Conservation (phyloP, 2,113 vertebrate genomes). For the Boulengeromyrus knoepffleri region DNA sequence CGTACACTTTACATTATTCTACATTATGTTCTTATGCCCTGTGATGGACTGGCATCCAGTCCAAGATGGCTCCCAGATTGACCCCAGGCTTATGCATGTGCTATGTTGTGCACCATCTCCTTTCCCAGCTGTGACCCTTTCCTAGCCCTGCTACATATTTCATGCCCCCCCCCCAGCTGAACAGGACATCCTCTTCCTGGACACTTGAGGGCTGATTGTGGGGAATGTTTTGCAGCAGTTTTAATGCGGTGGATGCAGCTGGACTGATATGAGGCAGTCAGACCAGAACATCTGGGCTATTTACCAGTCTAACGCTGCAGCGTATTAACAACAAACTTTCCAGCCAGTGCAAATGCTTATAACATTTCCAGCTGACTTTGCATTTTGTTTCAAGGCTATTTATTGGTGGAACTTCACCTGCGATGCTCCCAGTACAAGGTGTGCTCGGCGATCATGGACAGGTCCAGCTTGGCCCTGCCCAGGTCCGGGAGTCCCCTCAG, state of each 20-base stretch:
- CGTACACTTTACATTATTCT: not conserved
- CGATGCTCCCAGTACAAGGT: slow-evolving; percentile 72
- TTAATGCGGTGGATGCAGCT: not conserved
- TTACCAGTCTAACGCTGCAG: not conserved
- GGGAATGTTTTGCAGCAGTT: not conserved
- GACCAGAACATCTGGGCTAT: not conserved
- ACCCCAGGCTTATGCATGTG: not conserved
- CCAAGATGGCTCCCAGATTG: not conserved
- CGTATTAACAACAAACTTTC: not conserved
- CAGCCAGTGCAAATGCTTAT: not conserved
- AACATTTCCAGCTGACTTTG: not conserved
- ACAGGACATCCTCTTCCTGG: not conserved
- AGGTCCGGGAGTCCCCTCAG: slow-evolving; percentile 70
- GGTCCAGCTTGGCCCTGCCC: slow-evolving; percentile 50
- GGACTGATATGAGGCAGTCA: not conserved
- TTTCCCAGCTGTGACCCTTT: not conserved
- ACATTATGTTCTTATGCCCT: not conserved
- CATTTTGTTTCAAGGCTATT: not conserved
- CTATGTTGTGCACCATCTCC: not conserved
- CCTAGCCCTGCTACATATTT: not conserved
- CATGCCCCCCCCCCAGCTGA: not conserved
- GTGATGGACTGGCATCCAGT: not conserved
- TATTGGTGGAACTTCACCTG: slow-evolving; percentile 59
- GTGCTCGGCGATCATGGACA: slow-evolving; percentile 58
- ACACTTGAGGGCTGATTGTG: not conserved